phyloP scores from a whole-genome alignment of 2,797 vertebrate species.

The Myotis daubentonii region DNA sequence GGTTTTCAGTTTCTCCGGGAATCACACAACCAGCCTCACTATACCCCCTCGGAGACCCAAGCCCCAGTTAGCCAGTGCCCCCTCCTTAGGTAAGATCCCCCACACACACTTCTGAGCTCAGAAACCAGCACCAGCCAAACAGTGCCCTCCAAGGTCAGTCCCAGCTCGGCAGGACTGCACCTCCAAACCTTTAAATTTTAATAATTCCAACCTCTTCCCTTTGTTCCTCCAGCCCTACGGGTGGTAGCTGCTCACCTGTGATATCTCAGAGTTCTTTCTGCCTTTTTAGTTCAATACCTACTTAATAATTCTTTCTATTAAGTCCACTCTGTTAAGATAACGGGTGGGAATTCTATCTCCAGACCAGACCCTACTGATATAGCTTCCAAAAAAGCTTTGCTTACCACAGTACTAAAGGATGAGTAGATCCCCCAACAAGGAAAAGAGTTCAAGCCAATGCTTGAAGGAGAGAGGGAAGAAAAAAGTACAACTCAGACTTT shows the following conservation, averaged over 20 bases:
- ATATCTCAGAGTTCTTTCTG: neutral
- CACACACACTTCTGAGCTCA: neutral
- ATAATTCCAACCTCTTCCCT: neutral
- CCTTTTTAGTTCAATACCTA: constrained; percentile 23
- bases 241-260: neutral
- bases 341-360: neutral
- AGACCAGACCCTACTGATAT: neutral
- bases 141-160: neutral
- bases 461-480: neutral
- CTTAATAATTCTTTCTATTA: constrained; percentile 45
- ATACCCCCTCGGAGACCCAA: neutral
- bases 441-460: neutral
- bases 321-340: constrained; percentile 37
- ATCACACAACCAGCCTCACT: neutral
- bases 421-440: neutral
- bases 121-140: neutral
- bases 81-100: neutral
- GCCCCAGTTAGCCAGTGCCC: neutral
- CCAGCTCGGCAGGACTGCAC: neutral
- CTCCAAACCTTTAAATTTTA: constrained; percentile 12
- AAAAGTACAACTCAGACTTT: neutral
- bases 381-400: neutral
- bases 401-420: neutral
- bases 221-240: neutral
- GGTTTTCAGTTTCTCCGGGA: neutral